phyloP scores from a whole-genome alignment of 2,113 vertebrate species.

The Tragelaphus strepsiceros region DNA sequence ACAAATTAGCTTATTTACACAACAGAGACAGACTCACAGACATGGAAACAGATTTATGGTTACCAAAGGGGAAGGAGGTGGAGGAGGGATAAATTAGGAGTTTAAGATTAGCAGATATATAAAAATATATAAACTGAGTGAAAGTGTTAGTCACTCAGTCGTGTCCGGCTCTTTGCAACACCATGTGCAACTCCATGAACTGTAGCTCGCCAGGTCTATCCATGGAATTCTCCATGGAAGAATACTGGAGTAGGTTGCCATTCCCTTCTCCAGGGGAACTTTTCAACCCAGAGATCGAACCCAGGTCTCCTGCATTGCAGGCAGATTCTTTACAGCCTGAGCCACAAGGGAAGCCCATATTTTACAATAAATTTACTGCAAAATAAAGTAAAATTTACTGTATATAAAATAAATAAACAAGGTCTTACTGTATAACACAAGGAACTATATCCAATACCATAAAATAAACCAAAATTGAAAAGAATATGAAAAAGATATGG shows the following conservation, averaged over 20 bases:
- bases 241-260: background rate
- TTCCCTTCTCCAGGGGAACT: background rate
- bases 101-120: background rate
- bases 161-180: rapidly evolving
- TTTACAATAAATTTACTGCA: background rate
- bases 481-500: background rate
- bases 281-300: background rate
- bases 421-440: background rate
- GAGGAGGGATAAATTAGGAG: background rate
- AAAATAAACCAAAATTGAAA: background rate
- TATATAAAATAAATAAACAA: background rate
- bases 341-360: background rate
- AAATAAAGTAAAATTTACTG: background rate
- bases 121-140: background rate
- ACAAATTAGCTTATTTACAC: background rate
- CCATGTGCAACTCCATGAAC: background rate
- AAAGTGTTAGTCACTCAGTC: background rate
- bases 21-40: background rate
- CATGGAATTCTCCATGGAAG: background rate
- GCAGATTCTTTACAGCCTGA: background rate
- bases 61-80: background rate
- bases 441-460: background rate
- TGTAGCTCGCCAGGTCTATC: background rate
- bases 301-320: background rate
- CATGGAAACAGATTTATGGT: background rate